These are phyloP conservation scores for Paracentrotus lividus DNA, from an alignment of 53 echinoderm and acorn worm species.

Conservation along the genomic window DNA sequence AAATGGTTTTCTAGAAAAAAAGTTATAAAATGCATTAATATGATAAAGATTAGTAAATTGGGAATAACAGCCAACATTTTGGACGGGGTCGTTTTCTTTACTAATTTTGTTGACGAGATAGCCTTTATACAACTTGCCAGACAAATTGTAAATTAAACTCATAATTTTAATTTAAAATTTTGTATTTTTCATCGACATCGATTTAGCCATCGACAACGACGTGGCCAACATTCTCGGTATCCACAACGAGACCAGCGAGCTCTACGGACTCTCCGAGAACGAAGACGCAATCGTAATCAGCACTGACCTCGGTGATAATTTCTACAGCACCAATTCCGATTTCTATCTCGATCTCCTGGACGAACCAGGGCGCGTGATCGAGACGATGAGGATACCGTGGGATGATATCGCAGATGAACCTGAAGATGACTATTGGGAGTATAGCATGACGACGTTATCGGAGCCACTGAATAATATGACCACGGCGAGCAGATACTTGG, in stretches of 20 bases:
- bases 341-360: conserved; percentile 72
- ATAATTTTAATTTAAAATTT: too few species aligned
- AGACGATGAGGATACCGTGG: conserved; percentile 78
- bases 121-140: too few species aligned
- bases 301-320: conserved; percentile 83
- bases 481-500: background rate
- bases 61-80: too few species aligned
- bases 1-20: too few species aligned
- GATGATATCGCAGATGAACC: conserved; percentile 77
- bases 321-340: conserved; percentile 83
- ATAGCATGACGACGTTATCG: conserved; percentile 45
- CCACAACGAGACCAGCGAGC: conserved; percentile 80
- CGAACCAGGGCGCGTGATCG: conserved; percentile 57
- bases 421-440: conserved; percentile 65
- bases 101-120: too few species aligned
- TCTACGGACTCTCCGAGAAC: conserved; percentile 90
- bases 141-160: too few species aligned
- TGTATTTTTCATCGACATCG: background rate
- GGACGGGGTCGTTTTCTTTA: too few species aligned
- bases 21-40: too few species aligned
- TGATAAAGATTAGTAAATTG: too few species aligned
- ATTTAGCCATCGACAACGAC: conserved; percentile 91
- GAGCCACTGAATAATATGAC: conserved; percentile 44
- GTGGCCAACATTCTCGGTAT: conserved; percentile 84
- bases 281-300: conserved; percentile 85